A percentile compares a stretch with the other conserved stretches of the same genome.
Evolutionary conservation across 2,888 invertebrate species (phyloP).

Genomic region (Dicycla oo): DNA sequence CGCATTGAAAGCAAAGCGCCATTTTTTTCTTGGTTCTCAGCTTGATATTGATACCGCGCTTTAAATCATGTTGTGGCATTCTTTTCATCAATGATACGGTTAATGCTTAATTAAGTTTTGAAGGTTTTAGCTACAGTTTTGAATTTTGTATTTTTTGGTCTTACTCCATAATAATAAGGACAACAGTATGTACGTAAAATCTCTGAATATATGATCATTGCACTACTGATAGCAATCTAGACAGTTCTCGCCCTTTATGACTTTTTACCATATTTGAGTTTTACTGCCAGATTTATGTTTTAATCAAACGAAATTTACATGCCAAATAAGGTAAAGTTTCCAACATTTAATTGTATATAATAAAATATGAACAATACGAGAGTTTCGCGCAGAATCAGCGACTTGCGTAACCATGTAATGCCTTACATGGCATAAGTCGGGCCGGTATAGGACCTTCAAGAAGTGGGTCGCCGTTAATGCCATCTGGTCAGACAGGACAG

Average conservation of each 20-base stretch:
- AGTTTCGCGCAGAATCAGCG: slow-evolving; percentile 63
- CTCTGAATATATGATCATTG: slow-evolving; percentile 51
- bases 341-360: slow-evolving; percentile 59
- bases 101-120: slow-evolving; percentile 59
- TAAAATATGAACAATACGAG: slow-evolving; percentile 67
- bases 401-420: slow-evolving; percentile 84
- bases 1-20: slow-evolving; percentile 71
- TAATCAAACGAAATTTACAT: slow-evolving; percentile 62
- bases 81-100: slow-evolving; percentile 63
- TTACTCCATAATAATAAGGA: slow-evolving; percentile 26
- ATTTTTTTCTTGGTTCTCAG: slow-evolving; percentile 65
- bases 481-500: slow-evolving; percentile 85
- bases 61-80: slow-evolving; percentile 67
- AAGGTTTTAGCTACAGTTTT: slow-evolving; percentile 40
- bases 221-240: slow-evolving; percentile 50
- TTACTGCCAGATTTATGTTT: slow-evolving; percentile 63
- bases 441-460: slow-evolving; percentile 84
- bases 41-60: slow-evolving; percentile 67
- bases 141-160: slow-evolving; percentile 27
- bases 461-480: slow-evolving; percentile 87
- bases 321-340: slow-evolving; percentile 53
- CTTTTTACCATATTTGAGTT: slow-evolving; percentile 48
- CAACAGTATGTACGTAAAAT: slow-evolving; percentile 38
- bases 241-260: slow-evolving; percentile 51
- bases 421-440: slow-evolving; percentile 82